Conservation (phyloP, 1,140 invertebrate species). For the Pogonomyrmex californicus region DNA sequence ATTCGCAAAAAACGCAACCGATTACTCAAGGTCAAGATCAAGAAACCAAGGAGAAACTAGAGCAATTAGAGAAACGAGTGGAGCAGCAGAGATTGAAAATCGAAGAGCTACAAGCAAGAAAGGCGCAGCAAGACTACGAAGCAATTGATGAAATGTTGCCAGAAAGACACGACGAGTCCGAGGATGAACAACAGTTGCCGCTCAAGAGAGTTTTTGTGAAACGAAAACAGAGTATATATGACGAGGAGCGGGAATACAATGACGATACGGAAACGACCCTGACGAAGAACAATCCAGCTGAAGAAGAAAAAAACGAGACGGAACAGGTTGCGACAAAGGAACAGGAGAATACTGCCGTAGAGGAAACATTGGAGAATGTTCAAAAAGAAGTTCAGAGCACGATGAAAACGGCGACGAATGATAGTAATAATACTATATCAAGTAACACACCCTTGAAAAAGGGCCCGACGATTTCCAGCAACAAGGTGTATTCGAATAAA, state of each 20-base stretch:
- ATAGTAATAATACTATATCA: not conserved
- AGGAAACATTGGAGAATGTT: conserved; percentile 51
- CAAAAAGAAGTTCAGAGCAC: conserved; percentile 42
- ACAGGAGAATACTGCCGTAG: not conserved
- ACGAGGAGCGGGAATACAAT: conserved; percentile 84
- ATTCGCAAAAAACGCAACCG: conserved; percentile 51
- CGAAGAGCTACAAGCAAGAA: conserved; percentile 83
- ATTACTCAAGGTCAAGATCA: conserved; percentile 76
- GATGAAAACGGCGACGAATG: not conserved
- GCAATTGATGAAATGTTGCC: conserved; percentile 84
- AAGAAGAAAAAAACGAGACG: conserved; percentile 31
- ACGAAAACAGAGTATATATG: conserved; percentile 85
- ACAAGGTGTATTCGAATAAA: conserved; percentile 83
- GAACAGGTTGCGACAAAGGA: not conserved
- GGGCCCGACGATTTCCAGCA: conserved; percentile 70
- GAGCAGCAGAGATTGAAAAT: conserved; percentile 86
- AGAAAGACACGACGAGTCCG: conserved; percentile 85
- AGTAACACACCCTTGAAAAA: conserved; percentile 36
- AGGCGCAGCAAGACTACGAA: conserved; percentile 83
- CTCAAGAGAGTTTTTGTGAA: conserved; percentile 86
- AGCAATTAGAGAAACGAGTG: conserved; percentile 83
- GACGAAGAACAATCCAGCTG: not conserved
- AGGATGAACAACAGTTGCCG: conserved; percentile 85
- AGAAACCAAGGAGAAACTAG: conserved; percentile 84
- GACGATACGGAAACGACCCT: conserved; percentile 65